Evolutionary conservation across 2,113 vertebrate genomes (phyloP).

Genomic region (Oxyruncus cristatus): DNA sequence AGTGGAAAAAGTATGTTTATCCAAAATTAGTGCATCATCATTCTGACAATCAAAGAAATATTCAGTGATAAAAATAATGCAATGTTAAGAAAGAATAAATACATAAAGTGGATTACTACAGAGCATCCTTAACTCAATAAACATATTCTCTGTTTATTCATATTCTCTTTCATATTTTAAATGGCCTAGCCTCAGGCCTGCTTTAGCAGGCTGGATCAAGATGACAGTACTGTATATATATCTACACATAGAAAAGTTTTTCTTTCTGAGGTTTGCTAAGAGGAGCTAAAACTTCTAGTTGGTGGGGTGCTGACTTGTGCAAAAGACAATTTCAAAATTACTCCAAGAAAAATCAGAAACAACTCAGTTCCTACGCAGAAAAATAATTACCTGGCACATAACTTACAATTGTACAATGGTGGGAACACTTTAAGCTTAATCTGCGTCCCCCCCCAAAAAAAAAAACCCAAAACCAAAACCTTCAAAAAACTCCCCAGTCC

Average conservation of each 20-base stretch:
- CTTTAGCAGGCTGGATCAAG: background rate
- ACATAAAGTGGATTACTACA: background rate
- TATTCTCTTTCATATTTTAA: too few species aligned
- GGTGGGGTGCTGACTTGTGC: background rate
- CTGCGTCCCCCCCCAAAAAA: too few species aligned
- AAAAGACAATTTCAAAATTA: background rate
- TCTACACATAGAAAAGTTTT: background rate
- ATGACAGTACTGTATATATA: background rate
- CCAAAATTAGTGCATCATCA: background rate
- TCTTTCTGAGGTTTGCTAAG: background rate
- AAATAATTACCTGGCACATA: background rate
- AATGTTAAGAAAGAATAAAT: background rate
- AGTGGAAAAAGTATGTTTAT: background rate
- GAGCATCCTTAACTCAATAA: rapidly evolving
- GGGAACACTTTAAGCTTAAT: background rate
- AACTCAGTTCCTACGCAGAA: background rate
- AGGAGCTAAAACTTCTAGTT: background rate
- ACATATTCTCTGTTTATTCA: background rate
- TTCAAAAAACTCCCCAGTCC: too few species aligned
- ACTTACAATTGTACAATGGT: background rate
- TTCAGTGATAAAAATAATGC: background rate
- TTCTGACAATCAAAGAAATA: background rate
- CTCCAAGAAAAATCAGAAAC: background rate
- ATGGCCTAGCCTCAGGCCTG: background rate
- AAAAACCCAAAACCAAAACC: background rate